These are phyloP conservation scores for Sisor rabdophorus DNA, from an alignment of 2,113 vertebrate genomes.

Conservation along the genomic window DNA sequence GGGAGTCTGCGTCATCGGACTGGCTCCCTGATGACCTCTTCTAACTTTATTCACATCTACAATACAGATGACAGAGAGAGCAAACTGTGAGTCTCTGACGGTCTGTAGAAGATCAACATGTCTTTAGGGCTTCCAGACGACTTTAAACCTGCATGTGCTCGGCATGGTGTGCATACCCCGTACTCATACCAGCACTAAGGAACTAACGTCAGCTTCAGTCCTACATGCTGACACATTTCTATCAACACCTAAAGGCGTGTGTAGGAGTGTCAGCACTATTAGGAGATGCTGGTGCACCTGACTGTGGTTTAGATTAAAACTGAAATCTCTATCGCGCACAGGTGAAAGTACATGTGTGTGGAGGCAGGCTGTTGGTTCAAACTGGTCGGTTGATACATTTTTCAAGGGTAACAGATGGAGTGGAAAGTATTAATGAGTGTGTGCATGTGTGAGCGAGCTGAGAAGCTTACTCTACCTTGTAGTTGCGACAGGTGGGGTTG, in stretches of 20 bases:
- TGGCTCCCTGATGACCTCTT: slow-evolving; percentile 42
- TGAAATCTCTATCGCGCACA: too few species aligned
- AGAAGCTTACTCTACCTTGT: slow-evolving; percentile 71
- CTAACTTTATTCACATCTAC: slow-evolving; percentile 32
- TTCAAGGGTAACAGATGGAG: slow-evolving; percentile 14
- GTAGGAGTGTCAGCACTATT: neutral
- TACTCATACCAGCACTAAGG: slow-evolving; percentile 1
- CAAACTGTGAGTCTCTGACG: slow-evolving; percentile 48
- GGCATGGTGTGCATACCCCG: neutral
- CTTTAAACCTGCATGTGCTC: neutral
- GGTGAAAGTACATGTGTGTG: neutral
- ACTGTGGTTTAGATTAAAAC: neutral
- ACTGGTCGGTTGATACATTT: neutral
- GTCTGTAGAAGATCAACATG: neutral
- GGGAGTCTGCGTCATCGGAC: slow-evolving; percentile 25
- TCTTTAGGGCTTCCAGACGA: slow-evolving; percentile 4
- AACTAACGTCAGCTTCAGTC: neutral
- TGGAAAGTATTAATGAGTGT: slow-evolving; percentile 13
- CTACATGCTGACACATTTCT: slow-evolving; percentile 1
- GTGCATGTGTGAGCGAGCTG: neutral
- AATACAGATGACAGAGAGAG: neutral
- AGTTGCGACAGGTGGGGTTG: slow-evolving; percentile 89
- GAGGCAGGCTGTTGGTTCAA: neutral
- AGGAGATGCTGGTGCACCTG: neutral
- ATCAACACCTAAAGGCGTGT: slow-evolving; percentile 21